Evolutionary conservation across 1,140 invertebrate genomes (phyloP), one percentile per base, ranked within the genome.

Genomic region (Calephelis nemesis): DNA sequence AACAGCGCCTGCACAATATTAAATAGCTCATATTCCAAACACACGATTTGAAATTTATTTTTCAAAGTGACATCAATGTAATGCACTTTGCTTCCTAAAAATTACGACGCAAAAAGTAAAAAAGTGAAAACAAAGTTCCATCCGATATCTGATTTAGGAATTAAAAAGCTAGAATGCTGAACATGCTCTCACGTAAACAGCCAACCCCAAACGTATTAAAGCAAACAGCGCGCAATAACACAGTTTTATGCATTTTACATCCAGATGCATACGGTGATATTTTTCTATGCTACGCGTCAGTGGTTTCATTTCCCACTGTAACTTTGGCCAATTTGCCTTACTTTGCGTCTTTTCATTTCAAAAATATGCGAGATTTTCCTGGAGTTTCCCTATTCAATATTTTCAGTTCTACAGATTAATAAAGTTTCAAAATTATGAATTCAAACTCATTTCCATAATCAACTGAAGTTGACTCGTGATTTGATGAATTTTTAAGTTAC

Each of bases 1-100:
- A 64, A 64, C 64, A 69, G 70, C 75, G 79, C 80, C 80, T 84
- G 77, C 75, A 75, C 77, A 82, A 82, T 81, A 82, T 84, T 81
- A 82, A 71, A 84, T 77, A 81, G 80, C 81, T 83, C 6, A 45
- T 45, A 45, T 45, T 45, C 6, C 8, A 7, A 45, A 45, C 8
- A 45, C 0, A 9, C 42, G 8, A 45, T 45, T 45, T 45, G 42
- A 45, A 45, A 45, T 45, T 45, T 1, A 1, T 45, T 45, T 45
- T 45, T 45, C 8, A 45, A 45, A 45, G 42, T 7, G 42, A 1
- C 42, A 45, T 45, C 42, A 45, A 45, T 45, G 8, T 7, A 45
- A 45, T 45, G 8, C 8, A 45, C 5, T 45, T 7, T 45, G 42
- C 7, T 45, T 9, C 0, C 6, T 9, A 45, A 7, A 45, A 45